Base-by-base conservation (phyloP, 2,113 vertebrate species). In the Festucalex cinctus region DNA sequence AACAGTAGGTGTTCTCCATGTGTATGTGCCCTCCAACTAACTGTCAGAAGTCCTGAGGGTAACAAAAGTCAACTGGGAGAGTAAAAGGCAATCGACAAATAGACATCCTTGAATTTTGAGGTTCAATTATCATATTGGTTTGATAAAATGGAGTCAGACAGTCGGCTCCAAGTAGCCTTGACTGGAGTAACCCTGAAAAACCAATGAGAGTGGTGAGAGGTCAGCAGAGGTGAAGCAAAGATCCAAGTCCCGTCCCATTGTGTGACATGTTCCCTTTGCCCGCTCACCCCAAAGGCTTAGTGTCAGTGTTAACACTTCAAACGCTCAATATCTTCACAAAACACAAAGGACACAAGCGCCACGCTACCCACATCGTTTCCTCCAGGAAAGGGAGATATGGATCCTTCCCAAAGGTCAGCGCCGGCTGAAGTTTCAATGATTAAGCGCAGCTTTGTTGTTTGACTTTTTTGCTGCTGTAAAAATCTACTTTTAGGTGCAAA, bases 291-390 rank as follows among this genome's bases (percentile, higher is more conserved):
- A 85, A 89, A 91, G 90, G 89, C 89, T 89, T 79, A 88, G 88
- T 89, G 86, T 91, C 86, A 88, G 89, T 86, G 90, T 91, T 92
- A 92, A 90, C 91, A 92, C 91, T 91, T 91, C 91, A 93, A 91
- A 93, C 90, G 87, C 86, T 92, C 90, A 86, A 91, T 92, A 91
- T 91, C 91, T 91, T 87, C 88, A 85, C 84, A 82, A 90, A 90
- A 90, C 39, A 90, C 91, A 89, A 92, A 91, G 92, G 90, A 90
- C 90, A 86, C 86, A 84, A 83, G 89, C 84, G 86, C 86, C 88
- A 89, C 85, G 87, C 84, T 83, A 85, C 90, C 90, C 86, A 85
- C 86, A 85, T 89, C 81, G 76, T 88, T 90, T 90, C 87, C 90
- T 88, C 78, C 81, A 80, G 80, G 83, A 81, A 57, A 84, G 82